Percentiles rank a stretch among this genome's conserved stretches.
phyloP scores from a whole-genome alignment of 2,888 invertebrate genomes.

The Dolichomitus sp. region DNA sequence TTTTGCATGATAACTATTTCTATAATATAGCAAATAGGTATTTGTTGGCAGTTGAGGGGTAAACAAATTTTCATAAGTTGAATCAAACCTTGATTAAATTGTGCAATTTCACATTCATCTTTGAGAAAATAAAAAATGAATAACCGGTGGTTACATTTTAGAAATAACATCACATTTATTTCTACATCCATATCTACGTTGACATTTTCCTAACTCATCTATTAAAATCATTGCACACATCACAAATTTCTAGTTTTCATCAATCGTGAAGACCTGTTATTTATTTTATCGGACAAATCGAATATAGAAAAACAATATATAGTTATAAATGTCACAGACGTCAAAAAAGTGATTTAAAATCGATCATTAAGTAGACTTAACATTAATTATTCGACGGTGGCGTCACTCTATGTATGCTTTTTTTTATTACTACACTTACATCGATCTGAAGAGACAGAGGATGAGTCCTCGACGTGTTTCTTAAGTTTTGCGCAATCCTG shows the following conservation, averaged over 20 bases:
- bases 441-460: conserved; percentile 17
- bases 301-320: neutral
- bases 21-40: neutral
- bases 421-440: conserved; percentile 13
- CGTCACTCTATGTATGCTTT: neutral
- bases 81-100: neutral
- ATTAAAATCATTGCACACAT: neutral
- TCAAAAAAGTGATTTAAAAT: conserved; percentile 18
- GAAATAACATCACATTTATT: neutral
- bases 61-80: neutral
- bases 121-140: neutral
- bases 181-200: neutral
- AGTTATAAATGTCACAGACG: conserved; percentile 15
- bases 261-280: neutral
- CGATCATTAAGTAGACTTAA: neutral
- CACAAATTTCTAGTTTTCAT: neutral
- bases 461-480: conserved; percentile 42
- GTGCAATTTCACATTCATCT: neutral
- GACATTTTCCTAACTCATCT: neutral
- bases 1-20: neutral
- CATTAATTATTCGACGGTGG: neutral
- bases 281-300: neutral
- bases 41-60: neutral
- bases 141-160: neutral
- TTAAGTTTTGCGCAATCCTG: conserved; percentile 49